Percentiles rank a stretch among this genome's conserved stretches.
Evolutionary conservation across 2,888 invertebrate genomes (phyloP).

Genomic region (Branchipolynoe longqiensis): DNA sequence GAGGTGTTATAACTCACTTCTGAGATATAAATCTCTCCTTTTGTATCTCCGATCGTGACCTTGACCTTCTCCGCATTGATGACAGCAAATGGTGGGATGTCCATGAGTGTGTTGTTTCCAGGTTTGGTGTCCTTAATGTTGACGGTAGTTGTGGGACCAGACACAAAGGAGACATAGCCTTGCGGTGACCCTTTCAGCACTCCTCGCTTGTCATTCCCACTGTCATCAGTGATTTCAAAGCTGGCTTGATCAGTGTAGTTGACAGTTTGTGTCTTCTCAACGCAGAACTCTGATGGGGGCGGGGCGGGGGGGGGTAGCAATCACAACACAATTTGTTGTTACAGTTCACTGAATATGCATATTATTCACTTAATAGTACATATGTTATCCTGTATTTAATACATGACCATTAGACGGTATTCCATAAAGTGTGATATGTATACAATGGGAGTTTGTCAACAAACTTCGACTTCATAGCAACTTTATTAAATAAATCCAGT

Average conservation of each 20-base stretch:
- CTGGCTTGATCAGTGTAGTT: slow-evolving; percentile 5
- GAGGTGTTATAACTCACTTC: background rate
- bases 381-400: no score
- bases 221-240: background rate
- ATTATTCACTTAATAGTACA: no score
- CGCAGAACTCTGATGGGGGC: background rate
- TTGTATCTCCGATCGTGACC: background rate
- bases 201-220: background rate
- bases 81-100: slow-evolving; percentile 25
- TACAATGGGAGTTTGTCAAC: no score
- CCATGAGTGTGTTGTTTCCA: slow-evolving; percentile 21
- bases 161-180: background rate
- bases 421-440: no score
- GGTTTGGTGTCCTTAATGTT: slow-evolving; percentile 7
- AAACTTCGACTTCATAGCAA: no score
- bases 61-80: background rate
- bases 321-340: no score
- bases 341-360: no score
- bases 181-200: background rate
- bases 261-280: background rate
- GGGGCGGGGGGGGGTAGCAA: no score
- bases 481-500: no score
- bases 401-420: no score
- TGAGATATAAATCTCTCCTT: background rate
- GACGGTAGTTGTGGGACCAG: background rate